These are phyloP conservation scores for Thyatira batis DNA, from an alignment of 2,888 invertebrate genomes.

Conservation along the genomic window DNA sequence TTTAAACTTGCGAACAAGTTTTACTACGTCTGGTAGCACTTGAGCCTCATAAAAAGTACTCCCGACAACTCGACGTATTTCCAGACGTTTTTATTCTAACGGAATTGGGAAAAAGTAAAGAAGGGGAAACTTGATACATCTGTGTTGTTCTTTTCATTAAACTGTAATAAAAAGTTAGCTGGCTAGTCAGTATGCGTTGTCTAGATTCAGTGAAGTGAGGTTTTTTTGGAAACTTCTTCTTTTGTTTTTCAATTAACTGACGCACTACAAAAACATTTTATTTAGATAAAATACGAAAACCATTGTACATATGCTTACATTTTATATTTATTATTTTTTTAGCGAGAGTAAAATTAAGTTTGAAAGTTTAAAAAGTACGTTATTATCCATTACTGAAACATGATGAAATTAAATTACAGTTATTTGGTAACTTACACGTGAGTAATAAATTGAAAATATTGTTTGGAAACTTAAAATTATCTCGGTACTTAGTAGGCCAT, in stretches of 20 bases:
- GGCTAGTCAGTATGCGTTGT: neutral
- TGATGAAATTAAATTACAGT: too few species aligned
- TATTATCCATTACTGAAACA: too few species aligned
- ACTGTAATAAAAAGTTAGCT: constrained; percentile 28
- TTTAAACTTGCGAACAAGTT: constrained; percentile 72
- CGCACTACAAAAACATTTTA: too few species aligned
- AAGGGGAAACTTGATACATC: constrained; percentile 25
- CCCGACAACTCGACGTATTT: constrained; percentile 60
- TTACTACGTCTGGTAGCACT: constrained; percentile 64
- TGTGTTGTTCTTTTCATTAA: constrained; percentile 54
- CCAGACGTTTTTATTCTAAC: constrained; percentile 62
- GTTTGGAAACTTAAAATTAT: constrained; percentile 10
- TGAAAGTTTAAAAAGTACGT: too few species aligned
- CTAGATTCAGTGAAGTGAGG: too few species aligned
- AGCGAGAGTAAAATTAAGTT: too few species aligned
- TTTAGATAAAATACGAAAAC: too few species aligned
- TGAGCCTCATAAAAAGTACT: constrained; percentile 63
- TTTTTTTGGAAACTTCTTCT: neutral
- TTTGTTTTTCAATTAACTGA: too few species aligned
- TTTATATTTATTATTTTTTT: too few species aligned
- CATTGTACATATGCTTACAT: too few species aligned
- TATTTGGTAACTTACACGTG: too few species aligned
- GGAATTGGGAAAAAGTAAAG: constrained; percentile 39
- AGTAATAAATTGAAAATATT: constrained; percentile 4
- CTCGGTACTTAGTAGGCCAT: constrained; percentile 12